phyloP scores from a whole-genome alignment of 1,140 invertebrate species.

The Argopecten irradians region DNA sequence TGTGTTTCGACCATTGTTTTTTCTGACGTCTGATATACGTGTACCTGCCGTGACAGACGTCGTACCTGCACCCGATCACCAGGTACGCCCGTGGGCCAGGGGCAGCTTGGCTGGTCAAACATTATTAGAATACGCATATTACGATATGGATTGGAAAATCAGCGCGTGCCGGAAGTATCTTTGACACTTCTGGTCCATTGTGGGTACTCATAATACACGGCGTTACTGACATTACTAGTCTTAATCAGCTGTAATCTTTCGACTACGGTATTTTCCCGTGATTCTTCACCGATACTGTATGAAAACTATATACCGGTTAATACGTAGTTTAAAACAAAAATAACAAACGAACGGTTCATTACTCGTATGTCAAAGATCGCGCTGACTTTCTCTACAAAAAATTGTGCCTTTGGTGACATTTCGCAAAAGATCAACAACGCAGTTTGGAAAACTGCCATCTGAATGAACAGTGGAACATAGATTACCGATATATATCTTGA shows the following conservation, averaged over 20 bases:
- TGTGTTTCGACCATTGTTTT: background rate
- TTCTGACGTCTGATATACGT: background rate
- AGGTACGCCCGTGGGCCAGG: background rate
- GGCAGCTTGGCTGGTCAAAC: background rate
- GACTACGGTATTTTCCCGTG: background rate
- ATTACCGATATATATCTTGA: no score
- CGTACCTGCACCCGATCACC: background rate
- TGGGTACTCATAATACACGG: background rate
- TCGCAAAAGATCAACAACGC: no score
- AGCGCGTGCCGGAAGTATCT: background rate
- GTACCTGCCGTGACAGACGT: background rate
- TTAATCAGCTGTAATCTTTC: background rate
- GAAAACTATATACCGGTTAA: no score
- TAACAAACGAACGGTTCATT: no score
- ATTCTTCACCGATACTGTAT: background rate
- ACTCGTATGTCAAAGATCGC: no score
- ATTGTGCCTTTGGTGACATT: no score
- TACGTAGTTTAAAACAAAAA: no score
- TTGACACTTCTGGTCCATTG: background rate
- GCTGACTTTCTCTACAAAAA: no score
- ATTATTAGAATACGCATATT: background rate
- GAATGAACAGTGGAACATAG: no score
- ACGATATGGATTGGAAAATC: background rate
- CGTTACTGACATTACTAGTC: background rate
- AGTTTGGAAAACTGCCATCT: no score